phyloP scores from a whole-genome alignment of 2,888 invertebrate genomes.

The Amphipyra berbera region DNA sequence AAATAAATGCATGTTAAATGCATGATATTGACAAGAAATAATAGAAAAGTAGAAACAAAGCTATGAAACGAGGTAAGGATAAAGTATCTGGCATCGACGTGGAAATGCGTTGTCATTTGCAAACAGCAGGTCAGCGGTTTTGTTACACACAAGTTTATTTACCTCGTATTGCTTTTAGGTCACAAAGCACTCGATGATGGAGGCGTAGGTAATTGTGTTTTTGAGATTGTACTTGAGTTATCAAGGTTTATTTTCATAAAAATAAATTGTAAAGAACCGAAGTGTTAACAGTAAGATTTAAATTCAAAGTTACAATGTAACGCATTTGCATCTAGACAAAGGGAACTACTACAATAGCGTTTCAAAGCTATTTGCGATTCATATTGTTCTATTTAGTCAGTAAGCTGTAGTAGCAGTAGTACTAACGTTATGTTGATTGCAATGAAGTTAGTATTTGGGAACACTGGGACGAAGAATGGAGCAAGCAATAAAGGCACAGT shows the following conservation, averaged over 20 bases:
- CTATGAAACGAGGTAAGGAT: slow-evolving; percentile 31
- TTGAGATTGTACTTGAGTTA: too few relatives aligned
- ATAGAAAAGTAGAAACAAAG: slow-evolving; percentile 17
- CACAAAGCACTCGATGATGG: background rate
- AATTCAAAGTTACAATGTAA: too few relatives aligned
- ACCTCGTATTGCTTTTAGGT: slow-evolving; percentile 30
- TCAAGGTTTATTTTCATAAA: too few relatives aligned
- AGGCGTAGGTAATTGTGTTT: background rate
- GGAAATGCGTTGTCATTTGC: slow-evolving; percentile 53
- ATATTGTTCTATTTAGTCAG: too few relatives aligned
- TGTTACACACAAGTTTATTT: slow-evolving; percentile 30
- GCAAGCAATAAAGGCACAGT: background rate
- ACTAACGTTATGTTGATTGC: background rate
- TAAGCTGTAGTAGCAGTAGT: too few relatives aligned
- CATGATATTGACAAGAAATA: slow-evolving; percentile 24
- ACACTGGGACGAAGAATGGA: background rate
- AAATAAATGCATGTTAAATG: slow-evolving; percentile 11
- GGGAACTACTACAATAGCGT: too few relatives aligned
- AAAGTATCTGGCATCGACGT: slow-evolving; percentile 37
- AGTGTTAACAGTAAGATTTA: too few relatives aligned
- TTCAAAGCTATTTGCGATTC: too few relatives aligned
- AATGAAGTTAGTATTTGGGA: background rate
- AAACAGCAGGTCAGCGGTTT: slow-evolving; percentile 49
- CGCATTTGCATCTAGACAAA: too few relatives aligned
- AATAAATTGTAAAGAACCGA: too few relatives aligned